phyloP scores from a whole-genome alignment of 2,888 invertebrate genomes.

The Catocala sponsa region DNA sequence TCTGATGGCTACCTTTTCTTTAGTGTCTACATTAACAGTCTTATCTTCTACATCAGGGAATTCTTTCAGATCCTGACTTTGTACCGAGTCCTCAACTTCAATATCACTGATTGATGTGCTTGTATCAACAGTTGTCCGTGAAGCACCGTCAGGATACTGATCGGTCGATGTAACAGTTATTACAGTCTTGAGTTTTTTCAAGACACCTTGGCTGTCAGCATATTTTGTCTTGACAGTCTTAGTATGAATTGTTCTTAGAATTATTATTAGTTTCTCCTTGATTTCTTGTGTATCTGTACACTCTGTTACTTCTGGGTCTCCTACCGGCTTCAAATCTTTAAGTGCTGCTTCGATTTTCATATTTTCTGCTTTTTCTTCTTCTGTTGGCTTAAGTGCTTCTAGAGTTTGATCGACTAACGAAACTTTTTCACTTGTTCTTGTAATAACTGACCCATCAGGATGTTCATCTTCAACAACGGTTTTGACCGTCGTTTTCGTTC shows the following conservation, averaged over 20 bases:
- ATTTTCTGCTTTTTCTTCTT: conserved; percentile 31
- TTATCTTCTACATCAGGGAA: conserved; percentile 67
- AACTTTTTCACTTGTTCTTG: conserved; percentile 75
- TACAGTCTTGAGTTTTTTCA: conserved; percentile 66
- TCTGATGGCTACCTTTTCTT: conserved; percentile 61
- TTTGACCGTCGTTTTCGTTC: conserved; percentile 71
- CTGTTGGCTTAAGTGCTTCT: conserved; percentile 22
- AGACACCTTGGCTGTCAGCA: conserved; percentile 46
- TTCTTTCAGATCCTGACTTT: conserved; percentile 58
- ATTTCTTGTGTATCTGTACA: conserved; percentile 52
- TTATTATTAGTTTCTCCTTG: conserved; percentile 45
- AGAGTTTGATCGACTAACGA: conserved; percentile 67
- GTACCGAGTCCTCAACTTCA: conserved; percentile 49
- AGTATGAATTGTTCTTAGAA: conserved; percentile 55
- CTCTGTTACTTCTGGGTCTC: conserved; percentile 54
- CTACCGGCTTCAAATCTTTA: conserved; percentile 44
- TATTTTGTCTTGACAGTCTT: conserved; percentile 58
- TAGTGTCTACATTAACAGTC: conserved; percentile 67
- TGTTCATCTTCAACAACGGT: conserved; percentile 76
- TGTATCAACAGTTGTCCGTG: conserved; percentile 70
- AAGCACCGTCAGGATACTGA: conserved; percentile 69
- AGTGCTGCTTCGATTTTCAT: conserved; percentile 42
- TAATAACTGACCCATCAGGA: conserved; percentile 74
- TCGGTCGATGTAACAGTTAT: conserved; percentile 68
- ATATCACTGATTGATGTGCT: conserved; percentile 73